phyloP scores from a whole-genome alignment of 2,113 vertebrate species.

The Echinops telfairi region DNA sequence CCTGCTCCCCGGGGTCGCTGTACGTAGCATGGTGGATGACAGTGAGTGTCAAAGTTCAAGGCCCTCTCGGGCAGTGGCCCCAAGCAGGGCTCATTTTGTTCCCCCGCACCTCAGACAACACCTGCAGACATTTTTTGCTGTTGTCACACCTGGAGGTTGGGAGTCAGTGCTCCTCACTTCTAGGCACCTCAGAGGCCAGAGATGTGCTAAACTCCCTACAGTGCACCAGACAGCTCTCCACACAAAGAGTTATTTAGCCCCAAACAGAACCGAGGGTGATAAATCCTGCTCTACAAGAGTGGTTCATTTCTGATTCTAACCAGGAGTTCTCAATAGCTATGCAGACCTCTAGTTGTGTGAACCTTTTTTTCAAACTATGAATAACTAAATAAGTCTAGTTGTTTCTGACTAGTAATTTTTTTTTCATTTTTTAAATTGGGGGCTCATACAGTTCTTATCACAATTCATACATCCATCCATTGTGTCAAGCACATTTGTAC shows the following conservation, averaged over 20 bases:
- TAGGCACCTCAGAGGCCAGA: not conserved
- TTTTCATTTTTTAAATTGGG: too few relatives aligned
- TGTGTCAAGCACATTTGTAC: too few relatives aligned
- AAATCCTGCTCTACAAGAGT: not conserved
- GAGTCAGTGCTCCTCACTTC: accelerated
- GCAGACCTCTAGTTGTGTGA: not conserved
- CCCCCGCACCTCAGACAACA: not conserved
- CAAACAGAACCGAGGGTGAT: not conserved
- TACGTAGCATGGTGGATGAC: too few relatives aligned
- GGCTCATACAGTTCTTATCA: too few relatives aligned
- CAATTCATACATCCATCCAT: too few relatives aligned
- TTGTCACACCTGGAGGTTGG: not conserved
- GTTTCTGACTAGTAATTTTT: not conserved
- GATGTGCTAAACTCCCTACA: too few relatives aligned
- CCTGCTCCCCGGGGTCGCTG: too few relatives aligned
- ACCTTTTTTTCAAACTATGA: not conserved
- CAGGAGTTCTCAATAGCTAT: not conserved
- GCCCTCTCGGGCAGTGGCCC: not conserved
- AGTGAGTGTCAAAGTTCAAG: not conserved
- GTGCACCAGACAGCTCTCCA: not conserved
- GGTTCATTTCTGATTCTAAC: not conserved
- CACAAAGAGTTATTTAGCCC: not conserved
- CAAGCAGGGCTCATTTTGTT: accelerated
- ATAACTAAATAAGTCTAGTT: not conserved
- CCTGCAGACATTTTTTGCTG: not conserved